Base-by-base conservation (phyloP, 2,888 invertebrate species). In the Microplitis manilae region DNA sequence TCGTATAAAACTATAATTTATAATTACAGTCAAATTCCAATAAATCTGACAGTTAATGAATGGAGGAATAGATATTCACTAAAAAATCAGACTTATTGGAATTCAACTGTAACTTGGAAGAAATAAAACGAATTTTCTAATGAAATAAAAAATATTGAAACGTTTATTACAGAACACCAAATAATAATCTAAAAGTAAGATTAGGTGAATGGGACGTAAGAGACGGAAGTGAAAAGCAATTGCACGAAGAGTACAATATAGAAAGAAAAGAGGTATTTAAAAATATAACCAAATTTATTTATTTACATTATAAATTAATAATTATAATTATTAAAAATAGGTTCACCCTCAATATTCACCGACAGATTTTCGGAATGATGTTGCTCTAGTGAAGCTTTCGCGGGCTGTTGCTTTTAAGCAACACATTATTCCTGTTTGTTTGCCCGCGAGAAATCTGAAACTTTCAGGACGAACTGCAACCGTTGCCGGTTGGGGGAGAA, bases 141-240 rank as follows among this genome's bases (percentile, higher is more conserved):
- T 20, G 1, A 1, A 20, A 20, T 20, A 20, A 68, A 15, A 75
- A 67, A 61, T 68, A 39, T 41, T n/a, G 8, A 64, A 2, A 38
- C 30, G 60, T 61, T 71, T n/a, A 39, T 72, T 72, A 30, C 15
- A 97, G 97, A 73, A 96, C 97, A 6, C 94, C 97, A 30, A 97
- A 97, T 87, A 94, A 94, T 70, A 96, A 96, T 86, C 93, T 98
- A 83, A 94, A 96, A 83, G 96, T 98, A 0, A 93, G 97, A 1
- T 92, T 97, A 0, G 97, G 97, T 0, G 97, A 98, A 88, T 97
- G 97, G 96, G 97, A 98, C 88, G 97, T 97, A 0, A 90, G 96
- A 0, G 96, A 95, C 73, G 93, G 95, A 17, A 94, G 95, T 13
- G 97, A 97, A 87, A 92, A 95, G 20, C 93, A 95, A 75, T 92